These are phyloP conservation scores for Meriones psammophilus DNA, from an alignment of 2,797 vertebrate species.

Conservation along the genomic window DNA sequence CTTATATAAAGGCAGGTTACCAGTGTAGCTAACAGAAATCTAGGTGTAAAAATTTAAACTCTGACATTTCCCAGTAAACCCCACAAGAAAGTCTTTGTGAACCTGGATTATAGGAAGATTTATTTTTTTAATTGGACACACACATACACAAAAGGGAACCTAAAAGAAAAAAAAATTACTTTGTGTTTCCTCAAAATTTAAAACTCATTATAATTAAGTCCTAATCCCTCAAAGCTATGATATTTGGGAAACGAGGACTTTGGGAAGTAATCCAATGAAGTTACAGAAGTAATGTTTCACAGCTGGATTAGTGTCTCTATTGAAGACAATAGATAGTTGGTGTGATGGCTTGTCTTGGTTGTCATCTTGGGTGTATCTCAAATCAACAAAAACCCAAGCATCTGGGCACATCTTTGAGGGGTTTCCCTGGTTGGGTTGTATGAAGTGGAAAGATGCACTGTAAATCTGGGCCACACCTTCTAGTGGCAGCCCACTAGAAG, in stretches of 20 bases:
- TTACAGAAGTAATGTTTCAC: too few species aligned
- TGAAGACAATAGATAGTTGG: background rate
- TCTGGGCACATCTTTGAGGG: background rate
- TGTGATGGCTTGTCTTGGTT: background rate
- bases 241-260: background rate
- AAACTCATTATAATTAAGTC: background rate
- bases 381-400: background rate
- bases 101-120: background rate
- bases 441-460: background rate
- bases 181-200: conserved; percentile 6
- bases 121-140: background rate
- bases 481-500: too few species aligned
- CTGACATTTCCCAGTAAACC: background rate
- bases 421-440: too few species aligned
- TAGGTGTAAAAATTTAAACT: background rate
- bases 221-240: background rate
- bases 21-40: background rate
- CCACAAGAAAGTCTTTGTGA: background rate
- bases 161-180: background rate
- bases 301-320: background rate
- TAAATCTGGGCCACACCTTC: too few species aligned
- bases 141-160: background rate
- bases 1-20: background rate
- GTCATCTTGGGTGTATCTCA: background rate
- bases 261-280: background rate